Base-by-base conservation (phyloP, 1,140 invertebrate genomes). In the Pseudoatta argentina region DNA sequence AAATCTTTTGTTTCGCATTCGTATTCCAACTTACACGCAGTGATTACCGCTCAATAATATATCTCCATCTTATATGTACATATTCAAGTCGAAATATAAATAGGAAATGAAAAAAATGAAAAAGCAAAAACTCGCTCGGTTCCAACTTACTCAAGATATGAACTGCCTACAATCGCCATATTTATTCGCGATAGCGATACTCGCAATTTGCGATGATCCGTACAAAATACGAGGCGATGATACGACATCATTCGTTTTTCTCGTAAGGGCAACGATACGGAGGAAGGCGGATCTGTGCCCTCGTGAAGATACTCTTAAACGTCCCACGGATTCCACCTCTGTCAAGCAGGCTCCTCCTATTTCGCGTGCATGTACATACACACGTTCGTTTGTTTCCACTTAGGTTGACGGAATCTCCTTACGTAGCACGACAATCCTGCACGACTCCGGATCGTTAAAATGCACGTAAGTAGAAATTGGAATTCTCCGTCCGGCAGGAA, bases 331-430 rank as follows among this genome's bases (percentile, higher is more conserved):
- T 83, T 87, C 79, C 79, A 78, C 86, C 78, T 87, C 78, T 75
- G 67, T 77, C 72, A 85, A 87, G 82, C 86, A 87, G 79, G 86
- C 86, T 85, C 86, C 86, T 87, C 86, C 86, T 87, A 87, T 85
- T 72, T 83, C 53, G 79, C 86, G 61, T 85, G 78, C 81, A 87
- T 77, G 63, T 83, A 82, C 86, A 14, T 83, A 59, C 75, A 61
- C 69, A 85, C 79, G 48, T 85, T 85, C 86, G 69, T 87, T 87
- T 85, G 86, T 87, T 85, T 87, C 86, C 79, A 87, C 86, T 87
- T 87, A 85, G 39, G 57, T 73, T 64, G 86, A 77, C 79, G 86
- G 79, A 87, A 87, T 77, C 86, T 85, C 79, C 86, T 87, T 87
- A 87, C 63, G 77, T 64, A 86, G 85, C 63, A 86, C 85, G 85